Evolutionary conservation across 2,888 invertebrate species (phyloP).

Genomic region (Zygothrica quintamaculata): DNA sequence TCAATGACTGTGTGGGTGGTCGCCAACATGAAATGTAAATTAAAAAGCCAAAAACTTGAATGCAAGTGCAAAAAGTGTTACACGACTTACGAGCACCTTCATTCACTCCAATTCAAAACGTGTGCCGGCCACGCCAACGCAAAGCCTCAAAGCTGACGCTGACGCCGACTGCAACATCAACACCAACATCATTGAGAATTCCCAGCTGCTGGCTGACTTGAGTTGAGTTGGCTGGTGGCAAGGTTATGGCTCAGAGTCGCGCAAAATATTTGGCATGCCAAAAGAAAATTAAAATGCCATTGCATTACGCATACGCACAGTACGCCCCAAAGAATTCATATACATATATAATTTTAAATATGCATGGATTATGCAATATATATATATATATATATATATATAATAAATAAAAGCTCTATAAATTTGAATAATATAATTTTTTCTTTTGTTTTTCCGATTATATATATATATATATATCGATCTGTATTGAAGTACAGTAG

Average conservation of each 20-base stretch:
- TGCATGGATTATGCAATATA: constrained; percentile 20
- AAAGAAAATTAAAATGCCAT: constrained; percentile 37
- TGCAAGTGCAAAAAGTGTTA: constrained; percentile 67
- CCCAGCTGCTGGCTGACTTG: constrained; percentile 58
- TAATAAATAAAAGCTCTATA: too few species aligned
- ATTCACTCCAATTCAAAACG: constrained; percentile 79
- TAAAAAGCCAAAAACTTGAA: constrained; percentile 56
- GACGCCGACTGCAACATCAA: constrained; percentile 36
- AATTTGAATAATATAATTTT: too few species aligned
- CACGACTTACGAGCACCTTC: constrained; percentile 77
- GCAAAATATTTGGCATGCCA: constrained; percentile 73
- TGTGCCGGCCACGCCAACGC: constrained; percentile 67
- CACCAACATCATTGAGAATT: constrained; percentile 57
- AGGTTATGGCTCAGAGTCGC: constrained; percentile 72
- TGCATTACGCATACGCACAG: constrained; percentile 72
- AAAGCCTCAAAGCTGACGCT: constrained; percentile 24
- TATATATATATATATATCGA: too few species aligned
- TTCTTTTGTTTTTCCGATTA: too few species aligned
- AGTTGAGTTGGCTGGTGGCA: constrained; percentile 47
- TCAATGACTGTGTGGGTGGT: constrained; percentile 61
- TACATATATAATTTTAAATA: constrained; percentile 72
- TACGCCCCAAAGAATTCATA: constrained; percentile 53
- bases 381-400: not conserved
- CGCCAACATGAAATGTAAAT: constrained; percentile 76
- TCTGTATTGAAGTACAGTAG: too few species aligned